These are phyloP conservation scores for Passer montanus DNA, from an alignment of 2,113 vertebrate genomes.

Conservation along the genomic window DNA sequence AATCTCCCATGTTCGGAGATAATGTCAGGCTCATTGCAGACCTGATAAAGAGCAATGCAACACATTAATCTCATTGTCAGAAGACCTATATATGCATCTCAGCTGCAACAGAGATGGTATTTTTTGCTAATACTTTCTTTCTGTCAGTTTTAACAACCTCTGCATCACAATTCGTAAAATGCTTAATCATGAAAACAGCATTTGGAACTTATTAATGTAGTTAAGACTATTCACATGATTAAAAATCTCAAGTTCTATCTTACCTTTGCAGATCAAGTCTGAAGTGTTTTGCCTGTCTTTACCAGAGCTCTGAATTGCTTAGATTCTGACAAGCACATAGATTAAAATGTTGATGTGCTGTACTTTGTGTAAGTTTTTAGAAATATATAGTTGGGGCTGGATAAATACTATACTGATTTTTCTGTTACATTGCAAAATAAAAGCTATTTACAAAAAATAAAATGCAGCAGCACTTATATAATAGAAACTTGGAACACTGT, in stretches of 20 bases:
- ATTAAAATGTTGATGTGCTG: background rate
- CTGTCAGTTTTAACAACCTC: background rate
- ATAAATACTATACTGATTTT: background rate
- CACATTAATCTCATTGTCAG: slow-evolving; percentile 1
- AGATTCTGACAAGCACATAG: background rate
- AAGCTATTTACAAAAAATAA: background rate
- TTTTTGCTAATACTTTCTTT: slow-evolving; percentile 5
- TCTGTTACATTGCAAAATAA: background rate
- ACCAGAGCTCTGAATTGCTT: background rate
- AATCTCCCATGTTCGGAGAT: background rate
- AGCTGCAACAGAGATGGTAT: background rate
- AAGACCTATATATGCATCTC: background rate
- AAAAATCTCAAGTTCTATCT: background rate
- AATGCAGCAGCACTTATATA: slow-evolving; percentile 62
- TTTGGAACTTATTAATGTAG: background rate
- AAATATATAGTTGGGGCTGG: background rate
- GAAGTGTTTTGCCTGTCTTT: background rate
- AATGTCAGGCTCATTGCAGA: background rate
- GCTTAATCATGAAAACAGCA: background rate
- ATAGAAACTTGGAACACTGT: slow-evolving; percentile 66
- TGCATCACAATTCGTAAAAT: background rate
- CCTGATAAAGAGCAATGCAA: slow-evolving; percentile 10
- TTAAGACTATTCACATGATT: background rate
- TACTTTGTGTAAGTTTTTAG: background rate
- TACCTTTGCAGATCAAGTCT: background rate